Evolutionary conservation across 2,113 vertebrate genomes (phyloP).

Genomic region (Gallinago media): DNA sequence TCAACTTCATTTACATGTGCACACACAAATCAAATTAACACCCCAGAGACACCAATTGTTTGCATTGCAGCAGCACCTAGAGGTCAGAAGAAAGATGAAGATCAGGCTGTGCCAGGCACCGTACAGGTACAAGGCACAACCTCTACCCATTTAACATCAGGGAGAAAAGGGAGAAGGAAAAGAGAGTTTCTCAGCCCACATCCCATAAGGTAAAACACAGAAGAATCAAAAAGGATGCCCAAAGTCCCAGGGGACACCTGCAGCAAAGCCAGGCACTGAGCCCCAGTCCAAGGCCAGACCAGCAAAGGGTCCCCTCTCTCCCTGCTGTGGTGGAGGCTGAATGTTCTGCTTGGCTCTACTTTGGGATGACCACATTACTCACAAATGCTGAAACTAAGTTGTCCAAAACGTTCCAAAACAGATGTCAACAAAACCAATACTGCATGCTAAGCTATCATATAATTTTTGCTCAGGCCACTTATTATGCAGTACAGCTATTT

Average conservation of each 20-base stretch:
- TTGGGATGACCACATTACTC: not conserved
- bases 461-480: slow-evolving; percentile 12
- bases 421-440: not conserved
- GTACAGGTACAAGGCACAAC: not conserved
- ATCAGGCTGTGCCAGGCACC: not conserved
- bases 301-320: not conserved
- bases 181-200: not conserved
- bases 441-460: not conserved
- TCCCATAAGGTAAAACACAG: not conserved
- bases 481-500: slow-evolving; percentile 14
- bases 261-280: fast-evolving
- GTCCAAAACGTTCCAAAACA: not conserved
- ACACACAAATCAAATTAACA: fast-evolving
- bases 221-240: not conserved
- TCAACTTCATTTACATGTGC: fast-evolving
- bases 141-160: not conserved
- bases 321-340: fast-evolving
- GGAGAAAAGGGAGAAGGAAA: not conserved
- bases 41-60: not conserved
- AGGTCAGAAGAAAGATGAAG: not conserved
- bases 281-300: not conserved
- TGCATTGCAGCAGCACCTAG: slow-evolving; percentile 16
- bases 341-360: not conserved
- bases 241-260: not conserved
- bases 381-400: not conserved